Conservation (phyloP, 2,797 vertebrate genomes). For the Pangasius krempfi region DNA sequence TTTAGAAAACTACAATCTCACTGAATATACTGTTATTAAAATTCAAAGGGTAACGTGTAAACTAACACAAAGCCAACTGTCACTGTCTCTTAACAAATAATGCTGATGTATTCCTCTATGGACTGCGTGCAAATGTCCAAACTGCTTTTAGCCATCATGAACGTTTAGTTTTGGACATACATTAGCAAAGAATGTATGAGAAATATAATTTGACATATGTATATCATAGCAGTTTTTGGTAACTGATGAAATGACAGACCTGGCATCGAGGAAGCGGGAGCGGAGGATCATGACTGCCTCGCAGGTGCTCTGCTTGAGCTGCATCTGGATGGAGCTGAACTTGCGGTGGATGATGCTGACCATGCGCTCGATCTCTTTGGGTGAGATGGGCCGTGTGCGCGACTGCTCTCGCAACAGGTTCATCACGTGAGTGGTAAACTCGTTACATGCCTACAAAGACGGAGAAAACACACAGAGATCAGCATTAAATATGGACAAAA, state of each 20-base stretch:
- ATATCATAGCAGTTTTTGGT: background rate
- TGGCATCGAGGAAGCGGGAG: slow-evolving; percentile 93
- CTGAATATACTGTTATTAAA: background rate
- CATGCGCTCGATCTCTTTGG: slow-evolving; percentile 98
- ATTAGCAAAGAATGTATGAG: background rate
- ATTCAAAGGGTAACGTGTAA: background rate
- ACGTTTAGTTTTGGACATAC: background rate
- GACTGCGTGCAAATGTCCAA: background rate
- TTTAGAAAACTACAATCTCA: background rate
- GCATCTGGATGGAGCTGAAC: slow-evolving; percentile 99
- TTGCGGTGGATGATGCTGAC: slow-evolving; percentile 98
- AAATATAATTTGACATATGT: background rate
- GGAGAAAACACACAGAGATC: slow-evolving; percentile 2
- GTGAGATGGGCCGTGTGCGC: slow-evolving; percentile 93
- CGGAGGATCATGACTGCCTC: slow-evolving; percentile 98
- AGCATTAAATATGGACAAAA: background rate
- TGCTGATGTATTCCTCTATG: no score
- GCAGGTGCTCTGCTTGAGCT: slow-evolving; percentile 96
- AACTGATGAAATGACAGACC: slow-evolving; percentile 71
- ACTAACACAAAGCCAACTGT: background rate
- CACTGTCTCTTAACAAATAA: background rate
- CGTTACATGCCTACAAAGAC: slow-evolving; percentile 86
- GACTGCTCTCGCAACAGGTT: slow-evolving; percentile 96
- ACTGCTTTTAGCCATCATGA: background rate
- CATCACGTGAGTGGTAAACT: slow-evolving; percentile 99